Conservation (phyloP, 2,888 invertebrate genomes). For the Tuberolachnus salignus region DNA sequence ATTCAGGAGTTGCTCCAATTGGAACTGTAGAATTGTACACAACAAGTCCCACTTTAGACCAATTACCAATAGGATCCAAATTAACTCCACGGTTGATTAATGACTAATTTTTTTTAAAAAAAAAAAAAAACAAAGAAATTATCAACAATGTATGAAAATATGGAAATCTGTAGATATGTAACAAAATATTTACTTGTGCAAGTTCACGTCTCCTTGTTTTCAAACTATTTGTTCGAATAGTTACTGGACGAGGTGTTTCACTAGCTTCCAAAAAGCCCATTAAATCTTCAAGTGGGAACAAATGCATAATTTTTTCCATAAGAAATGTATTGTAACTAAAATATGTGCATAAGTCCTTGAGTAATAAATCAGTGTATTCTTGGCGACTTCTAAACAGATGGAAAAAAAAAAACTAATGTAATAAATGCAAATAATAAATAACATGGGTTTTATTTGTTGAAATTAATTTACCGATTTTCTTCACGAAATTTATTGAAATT, state of each 20-base stretch:
- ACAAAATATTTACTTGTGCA: conserved; percentile 70
- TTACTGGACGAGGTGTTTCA: conserved; percentile 91
- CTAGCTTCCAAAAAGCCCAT: conserved; percentile 95
- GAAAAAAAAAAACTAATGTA: conserved; percentile 60
- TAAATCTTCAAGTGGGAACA: conserved; percentile 85
- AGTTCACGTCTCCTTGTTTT: conserved; percentile 91
- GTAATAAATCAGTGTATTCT: conserved; percentile 82
- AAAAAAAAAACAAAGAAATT: neutral
- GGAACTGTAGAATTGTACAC: conserved; percentile 96
- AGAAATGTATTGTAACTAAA: conserved; percentile 97
- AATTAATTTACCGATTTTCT: conserved; percentile 63
- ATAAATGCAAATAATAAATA: neutral
- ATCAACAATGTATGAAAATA: neutral
- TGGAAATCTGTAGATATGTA: neutral
- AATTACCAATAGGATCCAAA: conserved; percentile 96
- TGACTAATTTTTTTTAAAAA: conserved; percentile 65
- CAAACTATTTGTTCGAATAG: conserved; percentile 93
- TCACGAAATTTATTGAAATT: conserved; percentile 69
- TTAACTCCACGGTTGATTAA: conserved; percentile 96
- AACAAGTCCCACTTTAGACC: conserved; percentile 97
- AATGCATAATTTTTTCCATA: conserved; percentile 88
- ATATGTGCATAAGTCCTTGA: conserved; percentile 86
- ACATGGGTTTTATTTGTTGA: neutral
- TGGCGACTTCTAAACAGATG: conserved; percentile 70
- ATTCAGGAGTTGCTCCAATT: conserved; percentile 97